Conservation (phyloP, 2,113 vertebrate species). For the Atractosteus spatula region DNA sequence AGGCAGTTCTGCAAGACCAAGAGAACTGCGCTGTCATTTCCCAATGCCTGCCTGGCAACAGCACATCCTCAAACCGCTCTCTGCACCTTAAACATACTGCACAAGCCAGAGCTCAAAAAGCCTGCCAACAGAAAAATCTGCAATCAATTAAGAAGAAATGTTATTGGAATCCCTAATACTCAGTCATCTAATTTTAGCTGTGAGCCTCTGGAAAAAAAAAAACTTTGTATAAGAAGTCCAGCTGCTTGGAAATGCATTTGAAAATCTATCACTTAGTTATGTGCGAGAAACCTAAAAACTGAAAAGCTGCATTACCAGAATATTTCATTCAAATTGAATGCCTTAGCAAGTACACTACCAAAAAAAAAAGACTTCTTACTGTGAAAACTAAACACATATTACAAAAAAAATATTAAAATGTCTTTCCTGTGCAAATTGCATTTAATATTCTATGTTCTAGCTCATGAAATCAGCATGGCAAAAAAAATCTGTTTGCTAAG, state of each 20-base stretch:
- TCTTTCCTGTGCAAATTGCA: too few species aligned
- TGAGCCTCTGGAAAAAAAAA: conserved; percentile 5
- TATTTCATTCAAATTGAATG: too few species aligned
- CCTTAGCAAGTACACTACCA: too few species aligned
- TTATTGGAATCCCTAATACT: conserved; percentile 2
- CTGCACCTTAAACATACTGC: background rate
- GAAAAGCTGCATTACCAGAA: too few species aligned
- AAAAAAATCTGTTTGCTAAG: too few species aligned
- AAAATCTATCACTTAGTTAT: conserved; percentile 1
- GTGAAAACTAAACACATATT: too few species aligned
- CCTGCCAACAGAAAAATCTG: background rate
- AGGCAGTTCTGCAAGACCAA: conserved; percentile 78
- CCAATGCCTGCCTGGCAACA: background rate
- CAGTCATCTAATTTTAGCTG: conserved; percentile 23
- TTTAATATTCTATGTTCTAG: too few species aligned
- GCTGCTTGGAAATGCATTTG: background rate
- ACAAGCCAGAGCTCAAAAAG: conserved; percentile 4
- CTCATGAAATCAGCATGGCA: too few species aligned
- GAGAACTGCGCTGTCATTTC: background rate
- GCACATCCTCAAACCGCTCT: background rate
- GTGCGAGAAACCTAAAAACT: too few species aligned
- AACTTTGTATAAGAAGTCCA: background rate
- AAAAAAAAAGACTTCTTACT: too few species aligned
- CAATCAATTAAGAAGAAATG: conserved; percentile 3
- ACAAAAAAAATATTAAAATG: too few species aligned